Base-by-base conservation (phyloP, 2,113 vertebrate species). In the Oceanodroma tethys region DNA sequence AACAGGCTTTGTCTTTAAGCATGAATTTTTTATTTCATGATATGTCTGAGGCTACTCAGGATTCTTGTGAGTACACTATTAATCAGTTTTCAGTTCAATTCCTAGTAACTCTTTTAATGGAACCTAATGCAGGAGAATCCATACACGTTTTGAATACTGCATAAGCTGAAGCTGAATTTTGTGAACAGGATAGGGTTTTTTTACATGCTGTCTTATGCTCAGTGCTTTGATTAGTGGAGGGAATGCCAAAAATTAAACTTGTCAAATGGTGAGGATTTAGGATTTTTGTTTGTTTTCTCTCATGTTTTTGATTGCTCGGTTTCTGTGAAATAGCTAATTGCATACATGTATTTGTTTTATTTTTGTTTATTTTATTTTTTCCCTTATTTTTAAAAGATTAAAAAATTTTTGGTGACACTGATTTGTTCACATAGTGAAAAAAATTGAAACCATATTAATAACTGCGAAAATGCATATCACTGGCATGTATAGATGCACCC, bases 41-140 rank as follows among this genome's bases (percentile, higher is more conserved):
- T 16, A 5, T 16, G 4, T 16, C 78, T 79, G 38, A 55, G 43
- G 52, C 43, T 36, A 4, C 32, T 55, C 7, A 9, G 23, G 34
- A 66, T 50, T 78, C 16, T 52, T 0, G 0, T 58, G n/a, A 81
- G 50, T 42, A 16, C 3, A 6, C 34, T 10, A 9, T 47, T 48
- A 17, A 60, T 32, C 12, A 18, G 13, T 71, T 86, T 72, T 84
- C 9, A 21, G 14, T 63, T 72, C 14, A 38, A 2, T 55, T 73
- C 17, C 38, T 47, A 47, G 30, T 43, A 78, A 40, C 18, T 65
- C 23, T 30, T 70, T 6, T 26, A 68, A 38, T 45, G 63, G 42
- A 48, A 62, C 18, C 13, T 60, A 38, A 40, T 36, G 23, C 29
- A 90, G 40, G 75, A 43, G 52, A 52, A 60, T 45, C 22, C 13